Evolutionary conservation across 2,797 vertebrate species (phyloP).

Genomic region (Brachyalestes nurse): DNA sequence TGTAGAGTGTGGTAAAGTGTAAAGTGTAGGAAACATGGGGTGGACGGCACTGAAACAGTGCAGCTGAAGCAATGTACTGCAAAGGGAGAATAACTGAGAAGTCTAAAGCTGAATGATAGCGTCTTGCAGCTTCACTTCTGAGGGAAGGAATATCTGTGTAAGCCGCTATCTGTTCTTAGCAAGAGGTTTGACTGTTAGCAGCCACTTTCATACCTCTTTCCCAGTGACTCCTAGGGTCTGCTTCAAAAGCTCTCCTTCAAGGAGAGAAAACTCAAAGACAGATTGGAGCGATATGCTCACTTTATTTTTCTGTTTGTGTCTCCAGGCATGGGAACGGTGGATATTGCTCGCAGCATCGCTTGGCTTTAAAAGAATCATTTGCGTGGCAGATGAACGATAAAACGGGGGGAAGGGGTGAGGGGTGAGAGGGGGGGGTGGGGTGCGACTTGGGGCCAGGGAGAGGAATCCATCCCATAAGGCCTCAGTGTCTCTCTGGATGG

Average conservation of each 20-base stretch:
- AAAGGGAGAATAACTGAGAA: neutral
- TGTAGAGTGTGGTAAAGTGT: neutral
- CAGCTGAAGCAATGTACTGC: neutral
- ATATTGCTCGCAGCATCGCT: conserved; percentile 38
- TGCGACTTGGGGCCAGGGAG: conserved; percentile 8
- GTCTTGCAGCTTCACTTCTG: conserved; percentile 2
- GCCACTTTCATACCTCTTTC: conserved; percentile 19
- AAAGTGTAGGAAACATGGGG: neutral
- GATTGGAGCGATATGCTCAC: conserved; percentile 18
- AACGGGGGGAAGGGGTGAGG: neutral
- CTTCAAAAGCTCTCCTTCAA: conserved; percentile 27
- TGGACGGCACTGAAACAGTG: neutral
- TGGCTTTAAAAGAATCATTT: conserved; percentile 45
- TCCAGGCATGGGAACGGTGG: conserved; percentile 12
- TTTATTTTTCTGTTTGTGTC: conserved; percentile 34
- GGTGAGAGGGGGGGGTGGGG: neutral
- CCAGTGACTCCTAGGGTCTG: conserved; percentile 7
- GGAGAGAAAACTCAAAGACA: conserved; percentile 22
- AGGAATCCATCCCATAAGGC: conserved; percentile 32
- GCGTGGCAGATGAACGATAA: conserved; percentile 36
- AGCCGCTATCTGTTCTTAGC: conserved; percentile 12
- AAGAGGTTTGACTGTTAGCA: conserved; percentile 15
- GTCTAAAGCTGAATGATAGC: neutral
- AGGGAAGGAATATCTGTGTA: conserved; percentile 2
- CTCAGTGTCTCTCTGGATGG: conserved; percentile 28